Evolutionary conservation across 2,113 vertebrate genomes (phyloP).

Genomic region (Cromileptes altivelis): DNA sequence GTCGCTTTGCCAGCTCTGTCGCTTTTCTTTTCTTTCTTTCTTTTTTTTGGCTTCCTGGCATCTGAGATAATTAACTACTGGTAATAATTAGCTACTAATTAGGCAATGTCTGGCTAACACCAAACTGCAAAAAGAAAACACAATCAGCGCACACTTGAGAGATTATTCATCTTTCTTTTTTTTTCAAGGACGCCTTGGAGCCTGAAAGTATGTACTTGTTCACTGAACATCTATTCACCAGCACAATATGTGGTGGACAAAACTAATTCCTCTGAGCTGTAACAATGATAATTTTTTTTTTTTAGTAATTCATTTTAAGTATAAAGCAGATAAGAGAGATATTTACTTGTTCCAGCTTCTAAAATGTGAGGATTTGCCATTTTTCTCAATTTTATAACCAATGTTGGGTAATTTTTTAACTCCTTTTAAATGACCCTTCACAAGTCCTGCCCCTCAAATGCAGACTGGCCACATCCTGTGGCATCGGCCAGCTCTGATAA

Average conservation of each 20-base stretch:
- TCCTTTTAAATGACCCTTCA: too few species aligned
- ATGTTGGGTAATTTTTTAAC: too few species aligned
- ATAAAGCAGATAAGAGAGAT: not conserved
- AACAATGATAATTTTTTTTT: not conserved
- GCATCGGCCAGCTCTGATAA: too few species aligned
- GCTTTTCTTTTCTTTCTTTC: not conserved
- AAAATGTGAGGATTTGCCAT: not conserved
- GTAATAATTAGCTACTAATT: slow-evolving; percentile 64
- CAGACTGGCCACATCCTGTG: too few species aligned
- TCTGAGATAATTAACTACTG: slow-evolving; percentile 60
- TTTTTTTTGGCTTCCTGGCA: slow-evolving; percentile 20
- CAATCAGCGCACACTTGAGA: slow-evolving; percentile 1
- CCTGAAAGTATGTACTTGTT: not conserved
- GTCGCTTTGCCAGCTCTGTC: slow-evolving; percentile 36
- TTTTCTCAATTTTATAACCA: too few species aligned
- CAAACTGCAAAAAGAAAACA: slow-evolving; percentile 17
- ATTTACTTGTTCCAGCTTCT: not conserved
- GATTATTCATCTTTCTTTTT: not conserved
- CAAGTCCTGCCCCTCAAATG: too few species aligned
- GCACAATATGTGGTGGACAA: not conserved
- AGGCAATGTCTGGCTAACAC: slow-evolving; percentile 25
- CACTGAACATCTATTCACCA: not conserved
- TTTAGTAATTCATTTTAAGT: not conserved
- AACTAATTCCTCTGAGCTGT: too few species aligned
- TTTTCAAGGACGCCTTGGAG: not conserved